phyloP scores from a whole-genome alignment of 2,113 vertebrate species.

The Eulemur macaco region DNA sequence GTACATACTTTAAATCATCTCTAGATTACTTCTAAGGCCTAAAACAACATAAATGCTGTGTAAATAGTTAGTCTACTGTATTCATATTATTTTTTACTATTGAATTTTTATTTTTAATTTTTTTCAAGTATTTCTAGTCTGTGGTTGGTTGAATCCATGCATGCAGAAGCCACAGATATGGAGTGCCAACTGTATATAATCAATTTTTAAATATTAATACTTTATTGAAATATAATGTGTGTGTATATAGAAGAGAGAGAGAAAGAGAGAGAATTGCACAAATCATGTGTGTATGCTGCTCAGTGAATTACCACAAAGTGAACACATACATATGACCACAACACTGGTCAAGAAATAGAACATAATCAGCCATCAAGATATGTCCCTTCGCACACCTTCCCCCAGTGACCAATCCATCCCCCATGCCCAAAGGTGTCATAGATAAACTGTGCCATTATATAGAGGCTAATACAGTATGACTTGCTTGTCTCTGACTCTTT shows the following conservation, averaged over 20 bases:
- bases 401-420: too few species aligned
- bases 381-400: background rate
- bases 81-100: background rate
- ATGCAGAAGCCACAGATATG: background rate
- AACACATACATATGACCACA: background rate
- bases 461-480: background rate
- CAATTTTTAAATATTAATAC: background rate
- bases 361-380: background rate
- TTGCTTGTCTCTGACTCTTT: background rate
- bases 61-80: background rate
- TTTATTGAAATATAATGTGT: background rate
- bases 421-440: background rate
- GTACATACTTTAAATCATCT: background rate
- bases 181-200: background rate
- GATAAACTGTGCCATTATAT: background rate
- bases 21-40: background rate
- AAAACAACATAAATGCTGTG: background rate
- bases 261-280: background rate
- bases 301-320: background rate
- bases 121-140: background rate
- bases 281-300: background rate
- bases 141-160: background rate
- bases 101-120: background rate
- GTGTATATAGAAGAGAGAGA: background rate
- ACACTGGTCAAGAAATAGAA: background rate